Base-by-base conservation (phyloP, 1,140 invertebrate species). In the Prorops nasuta region DNA sequence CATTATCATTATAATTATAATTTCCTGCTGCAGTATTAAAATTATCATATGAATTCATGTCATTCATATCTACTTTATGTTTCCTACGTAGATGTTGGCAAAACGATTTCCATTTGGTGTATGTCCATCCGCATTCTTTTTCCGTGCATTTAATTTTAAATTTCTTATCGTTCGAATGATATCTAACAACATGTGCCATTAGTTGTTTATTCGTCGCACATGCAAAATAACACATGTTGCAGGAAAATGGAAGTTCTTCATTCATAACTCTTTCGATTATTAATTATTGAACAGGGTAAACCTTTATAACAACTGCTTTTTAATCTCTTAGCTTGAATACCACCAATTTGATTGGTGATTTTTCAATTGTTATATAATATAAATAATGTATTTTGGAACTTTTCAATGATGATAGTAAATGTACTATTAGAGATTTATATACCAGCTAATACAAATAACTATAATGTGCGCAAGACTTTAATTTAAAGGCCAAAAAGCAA, bases 81-180 rank as follows among this genome's bases (percentile, higher is more conserved):
- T 45, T 45, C 16, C 54, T n/a, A 7, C n/a, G 38, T 12, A 51
- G 12, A 35, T 56, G 54, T 44, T 51, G 49, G 10, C 16, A 17
- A 46, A 49, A 56, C 2, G 49, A 45, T 45, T 40, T 44, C 46
- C 54, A 56, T 21, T 49, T 56, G 18, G 46, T 21, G 35, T 36
- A 51, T 4, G 45, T 51, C 10, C 39, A 40, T 37, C 49, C 54
- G 22, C 54, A 56, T 44, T 24, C 54, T 7, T n/a, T 15, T n/a
- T 48, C 12, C 31, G 16, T 48, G 24, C 54, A 56, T 35, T 41
- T 43, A 6, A 56, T 36, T 51, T 51, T 42, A 22, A 56, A 56
- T 38, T 36, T 19, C 34, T 47, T 39, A 51, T 47, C 44, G 28
- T 43, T 20, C 17, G 20, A 20, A 20, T 55, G 54, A 38, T 24